phyloP scores from a whole-genome alignment of 2,888 invertebrate genomes.

The Pimpla rufipes region DNA sequence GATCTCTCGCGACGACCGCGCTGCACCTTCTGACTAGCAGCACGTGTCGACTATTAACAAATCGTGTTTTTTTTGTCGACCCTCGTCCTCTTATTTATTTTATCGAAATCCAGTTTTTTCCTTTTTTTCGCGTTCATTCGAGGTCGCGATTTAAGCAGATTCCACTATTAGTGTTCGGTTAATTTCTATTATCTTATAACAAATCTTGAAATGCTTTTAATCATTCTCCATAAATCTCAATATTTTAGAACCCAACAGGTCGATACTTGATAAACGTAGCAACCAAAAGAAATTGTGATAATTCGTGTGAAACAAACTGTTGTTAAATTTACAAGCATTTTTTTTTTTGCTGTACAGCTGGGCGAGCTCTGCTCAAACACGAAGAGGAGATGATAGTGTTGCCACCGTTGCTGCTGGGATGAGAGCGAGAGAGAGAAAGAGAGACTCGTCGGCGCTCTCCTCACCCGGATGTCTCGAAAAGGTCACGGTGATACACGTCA shows the following conservation, averaged over 20 bases:
- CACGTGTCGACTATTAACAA: conserved; percentile 36
- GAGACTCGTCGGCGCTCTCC: conserved; percentile 60
- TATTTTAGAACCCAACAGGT: no score
- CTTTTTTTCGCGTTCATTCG: neutral
- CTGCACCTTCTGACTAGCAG: conserved; percentile 10
- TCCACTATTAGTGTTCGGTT: neutral
- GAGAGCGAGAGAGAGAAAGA: conserved; percentile 10
- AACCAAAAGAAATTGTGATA: neutral
- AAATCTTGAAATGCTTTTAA: no score
- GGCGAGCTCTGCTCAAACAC: conserved; percentile 6
- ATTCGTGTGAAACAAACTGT: neutral
- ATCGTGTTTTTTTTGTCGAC: conserved; percentile 15
- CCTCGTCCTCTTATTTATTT: neutral
- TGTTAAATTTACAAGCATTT: neutral
- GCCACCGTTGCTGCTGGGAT: conserved; percentile 40
- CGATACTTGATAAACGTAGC: neutral
- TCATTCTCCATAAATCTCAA: no score
- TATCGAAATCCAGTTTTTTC: conserved; percentile 1
- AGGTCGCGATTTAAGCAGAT: neutral
- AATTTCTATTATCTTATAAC: no score
- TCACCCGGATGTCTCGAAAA: conserved; percentile 70
- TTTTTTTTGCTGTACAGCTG: neutral
- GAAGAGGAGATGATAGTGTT: conserved; percentile 38
- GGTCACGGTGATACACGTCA: conserved; percentile 68
- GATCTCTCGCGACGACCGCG: conserved; percentile 16